Conservation (phyloP, 2,113 vertebrate genomes). For the Menidia beryllina region DNA sequence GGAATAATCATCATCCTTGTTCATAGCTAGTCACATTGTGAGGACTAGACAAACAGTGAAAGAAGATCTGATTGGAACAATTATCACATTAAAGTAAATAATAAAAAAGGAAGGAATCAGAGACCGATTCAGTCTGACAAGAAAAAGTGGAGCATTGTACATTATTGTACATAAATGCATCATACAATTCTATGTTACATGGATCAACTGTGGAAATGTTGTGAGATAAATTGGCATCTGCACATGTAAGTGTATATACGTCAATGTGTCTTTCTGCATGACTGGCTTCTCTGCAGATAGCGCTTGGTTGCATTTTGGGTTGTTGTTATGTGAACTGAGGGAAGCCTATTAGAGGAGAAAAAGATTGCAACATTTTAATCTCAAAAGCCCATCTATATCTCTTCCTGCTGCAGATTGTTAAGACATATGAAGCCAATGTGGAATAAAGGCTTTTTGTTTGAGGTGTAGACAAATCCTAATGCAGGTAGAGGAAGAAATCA, state of each 20-base stretch:
- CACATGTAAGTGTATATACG: neutral
- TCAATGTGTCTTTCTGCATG: constrained; percentile 28
- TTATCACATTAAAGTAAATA: neutral
- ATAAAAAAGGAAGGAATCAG: neutral
- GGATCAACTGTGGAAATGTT: neutral
- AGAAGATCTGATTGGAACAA: neutral
- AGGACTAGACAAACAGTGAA: neutral
- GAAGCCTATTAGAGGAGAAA: constrained; percentile 49
- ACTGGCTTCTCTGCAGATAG: constrained; percentile 33
- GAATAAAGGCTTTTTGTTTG: constrained; percentile 51
- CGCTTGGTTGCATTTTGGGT: constrained; percentile 37
- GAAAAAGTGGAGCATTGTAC: neutral
- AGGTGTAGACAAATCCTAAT: constrained; percentile 64
- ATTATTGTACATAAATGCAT: neutral
- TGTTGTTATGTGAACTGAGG: constrained; percentile 54
- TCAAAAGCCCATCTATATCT: constrained; percentile 50
- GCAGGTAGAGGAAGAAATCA: constrained; percentile 32
- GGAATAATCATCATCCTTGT: neutral
- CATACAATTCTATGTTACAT: constrained; percentile 6
- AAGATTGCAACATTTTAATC: constrained; percentile 55
- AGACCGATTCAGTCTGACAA: neutral
- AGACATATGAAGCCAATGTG: constrained; percentile 48
- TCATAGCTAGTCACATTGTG: neutral
- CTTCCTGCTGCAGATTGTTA: constrained; percentile 37
- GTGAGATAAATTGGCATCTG: neutral